phyloP scores from a whole-genome alignment of 2,113 vertebrate genomes.

The Panthera leo region DNA sequence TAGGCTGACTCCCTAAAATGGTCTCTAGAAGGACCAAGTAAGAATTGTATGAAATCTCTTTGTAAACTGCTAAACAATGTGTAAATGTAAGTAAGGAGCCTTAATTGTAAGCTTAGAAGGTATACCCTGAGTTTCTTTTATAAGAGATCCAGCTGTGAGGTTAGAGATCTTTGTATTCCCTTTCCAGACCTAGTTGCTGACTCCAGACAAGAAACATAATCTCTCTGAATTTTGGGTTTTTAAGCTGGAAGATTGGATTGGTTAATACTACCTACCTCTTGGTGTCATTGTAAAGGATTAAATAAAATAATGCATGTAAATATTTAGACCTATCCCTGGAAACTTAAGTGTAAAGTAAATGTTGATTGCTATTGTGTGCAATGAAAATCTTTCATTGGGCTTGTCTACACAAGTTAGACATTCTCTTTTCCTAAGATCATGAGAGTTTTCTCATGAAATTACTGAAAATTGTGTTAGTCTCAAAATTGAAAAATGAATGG shows the following conservation, averaged over 20 bases:
- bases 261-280: not conserved
- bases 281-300: not conserved
- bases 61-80: not conserved
- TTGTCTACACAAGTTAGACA: not conserved
- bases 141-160: not conserved
- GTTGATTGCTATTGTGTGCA: not conserved
- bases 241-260: not conserved
- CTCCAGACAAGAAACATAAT: not conserved
- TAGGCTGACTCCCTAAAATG: not conserved
- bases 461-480: not conserved
- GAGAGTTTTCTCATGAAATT: not conserved
- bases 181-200: not conserved
- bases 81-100: not conserved
- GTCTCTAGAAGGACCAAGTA: not conserved
- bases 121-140: not conserved
- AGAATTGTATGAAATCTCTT: not conserved
- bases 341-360: not conserved
- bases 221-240: not conserved
- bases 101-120: not conserved
- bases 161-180: not conserved
- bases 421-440: not conserved
- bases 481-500: not conserved
- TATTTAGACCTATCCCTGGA: not conserved
- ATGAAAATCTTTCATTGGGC: not conserved
- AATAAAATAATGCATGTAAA: not conserved